These are phyloP conservation scores for Smutsia gigantea DNA, from an alignment of 2,797 vertebrate genomes.

Conservation along the genomic window DNA sequence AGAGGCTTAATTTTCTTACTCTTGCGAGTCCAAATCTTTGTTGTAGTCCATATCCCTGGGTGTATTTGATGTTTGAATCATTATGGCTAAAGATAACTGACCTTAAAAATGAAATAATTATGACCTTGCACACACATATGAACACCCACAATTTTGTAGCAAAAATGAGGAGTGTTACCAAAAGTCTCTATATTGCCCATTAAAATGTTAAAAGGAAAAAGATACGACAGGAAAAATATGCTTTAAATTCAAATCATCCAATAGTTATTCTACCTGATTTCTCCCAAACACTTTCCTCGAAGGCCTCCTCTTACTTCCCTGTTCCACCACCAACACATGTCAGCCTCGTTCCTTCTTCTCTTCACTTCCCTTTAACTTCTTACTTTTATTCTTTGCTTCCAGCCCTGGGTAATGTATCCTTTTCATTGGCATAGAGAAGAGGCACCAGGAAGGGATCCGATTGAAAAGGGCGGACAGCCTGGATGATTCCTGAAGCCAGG, in stretches of 20 bases:
- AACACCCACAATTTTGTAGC: background rate
- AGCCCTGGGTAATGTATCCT: background rate
- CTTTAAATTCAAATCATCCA: conserved; percentile 51
- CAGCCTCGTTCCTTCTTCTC: background rate
- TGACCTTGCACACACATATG: background rate
- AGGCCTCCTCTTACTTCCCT: background rate
- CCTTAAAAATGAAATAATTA: conserved; percentile 52
- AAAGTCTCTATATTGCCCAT: background rate
- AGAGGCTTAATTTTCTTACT: conserved; percentile 48
- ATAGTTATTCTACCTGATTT: background rate
- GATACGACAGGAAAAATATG: background rate
- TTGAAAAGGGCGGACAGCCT: background rate
- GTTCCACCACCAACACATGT: background rate
- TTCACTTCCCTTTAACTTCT: background rate
- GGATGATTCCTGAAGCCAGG: background rate
- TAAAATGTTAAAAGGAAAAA: conserved; percentile 25
- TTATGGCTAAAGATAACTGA: conserved; percentile 37
- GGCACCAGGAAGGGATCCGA: background rate
- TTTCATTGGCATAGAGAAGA: background rate
- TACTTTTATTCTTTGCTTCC: background rate
- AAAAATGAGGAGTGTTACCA: conserved; percentile 3
- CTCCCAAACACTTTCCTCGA: background rate
- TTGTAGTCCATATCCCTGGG: background rate
- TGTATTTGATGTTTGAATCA: conserved; percentile 47
- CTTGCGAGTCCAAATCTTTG: conserved; percentile 41